Evolutionary conservation across 2,888 invertebrate genomes (phyloP), one percentile per base, ranked within the genome.

Genomic region (Hydrotaea cyrtoneurina): DNA sequence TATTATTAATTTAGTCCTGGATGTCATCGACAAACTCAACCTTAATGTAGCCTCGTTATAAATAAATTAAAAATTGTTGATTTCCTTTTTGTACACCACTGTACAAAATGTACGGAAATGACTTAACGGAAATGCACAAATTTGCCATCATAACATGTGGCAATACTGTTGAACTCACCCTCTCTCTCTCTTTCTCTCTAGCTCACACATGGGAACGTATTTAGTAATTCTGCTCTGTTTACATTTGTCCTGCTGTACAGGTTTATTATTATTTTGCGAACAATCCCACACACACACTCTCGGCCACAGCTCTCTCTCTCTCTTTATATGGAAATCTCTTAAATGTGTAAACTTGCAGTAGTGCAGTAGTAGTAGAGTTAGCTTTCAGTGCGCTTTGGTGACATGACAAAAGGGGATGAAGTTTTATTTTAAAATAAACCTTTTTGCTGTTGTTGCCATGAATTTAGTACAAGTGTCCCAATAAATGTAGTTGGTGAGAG

Each of bases 281-380:
- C 36, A 5, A 3, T 5, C 36, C 36, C 36, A 36, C 36, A 8
- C 4, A 36, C 36, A 36, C n/a, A n/a, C n/a, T n/a, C n/a, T n/a
- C n/a, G n/a, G n/a, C n/a, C n/a, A n/a, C n/a, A n/a, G n/a, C 31
- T 74, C 82, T 78, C 77, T 39, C 73, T 79, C 73, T 66, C 73
- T 74, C 7, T 50, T 50, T 1, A 15, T 50, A 15, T 50, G n/a
- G n/a, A 10, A 78, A 26, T 66, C 23, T 74, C 77, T 39, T 46
- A 19, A 64, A n/a, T 31, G 31, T 55, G 71, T 64, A 77, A 79
- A 79, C 17, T 85, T 85, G 85, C 85, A 85, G 78, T 72, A 78
- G 79, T 82, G 82, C 85, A 85, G 72, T 69, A 26, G 7, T 53
- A 66, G 64, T 31, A 31, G 31, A 31, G 31, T 26, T 66, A 82